Base-by-base conservation (phyloP, 53 echinoderm and acorn worm species). In the Astropecten irregularis region DNA sequence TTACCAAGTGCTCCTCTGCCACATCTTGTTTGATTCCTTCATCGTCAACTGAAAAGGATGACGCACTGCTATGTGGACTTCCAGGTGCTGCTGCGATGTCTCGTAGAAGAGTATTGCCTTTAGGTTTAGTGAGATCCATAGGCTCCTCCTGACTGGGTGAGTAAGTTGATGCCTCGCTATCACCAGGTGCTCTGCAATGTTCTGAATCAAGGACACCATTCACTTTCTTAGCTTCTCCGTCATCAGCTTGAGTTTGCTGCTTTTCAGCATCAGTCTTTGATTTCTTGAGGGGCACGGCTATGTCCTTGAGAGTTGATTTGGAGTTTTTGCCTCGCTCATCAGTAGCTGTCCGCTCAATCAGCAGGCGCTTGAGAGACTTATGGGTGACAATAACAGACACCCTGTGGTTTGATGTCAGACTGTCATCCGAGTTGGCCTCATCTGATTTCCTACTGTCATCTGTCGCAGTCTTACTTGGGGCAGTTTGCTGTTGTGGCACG, bases 301-400 rank as follows among this genome's bases (percentile, higher is more conserved):
- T 20, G 18, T 9, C 44, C 33, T 22, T 26, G 59, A 30, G 28
- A n/a, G 11, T 44, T 21, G 60, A 16, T 16, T 11, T 3, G 0
- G 61, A 30, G 46, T n/a, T 47, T 2, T 18, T 10, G 46, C 32
- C 47, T 46, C 30, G 27, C 49, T 48, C 60, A 2, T 47, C 31
- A 21, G 34, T 34, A 36, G 39, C 79, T 3, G 19, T 79, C 19
- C 62, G 79, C 3, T 79, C 79, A 11, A 79, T 62, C 31, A 79
- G 16, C 11, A 56, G 79, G 3, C 79, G 44, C 44, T 79, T 79
- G n/a, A 79, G 48, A 9, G 79, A 79, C 56, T 62, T 72, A 2
- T 59, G 73, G 9, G 26, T 47, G 6, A 85, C 85, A 32, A 85
- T 85, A 8, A 85, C 85, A 1, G 85, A 85, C 25, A 73, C 85